These are phyloP conservation scores for Lordiphosa clarofinis DNA, from an alignment of 1,140 invertebrate genomes.

Conservation along the genomic window DNA sequence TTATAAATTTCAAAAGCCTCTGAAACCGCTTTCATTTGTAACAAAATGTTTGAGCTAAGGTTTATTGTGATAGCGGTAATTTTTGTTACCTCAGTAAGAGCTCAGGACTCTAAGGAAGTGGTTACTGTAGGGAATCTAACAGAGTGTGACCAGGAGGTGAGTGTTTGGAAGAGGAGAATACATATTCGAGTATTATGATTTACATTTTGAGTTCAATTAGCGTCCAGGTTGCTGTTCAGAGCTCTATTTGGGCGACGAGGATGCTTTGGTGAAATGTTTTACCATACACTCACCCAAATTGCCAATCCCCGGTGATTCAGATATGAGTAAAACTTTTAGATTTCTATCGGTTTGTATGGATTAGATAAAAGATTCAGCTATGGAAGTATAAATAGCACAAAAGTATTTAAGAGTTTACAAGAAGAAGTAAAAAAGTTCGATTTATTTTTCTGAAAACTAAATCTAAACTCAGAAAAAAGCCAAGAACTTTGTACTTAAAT, in stretches of 20 bases:
- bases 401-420: too few species aligned
- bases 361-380: too few species aligned
- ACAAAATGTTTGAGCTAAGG: slow-evolving; percentile 22
- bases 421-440: too few species aligned
- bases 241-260: slow-evolving; percentile 33
- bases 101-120: slow-evolving; percentile 26
- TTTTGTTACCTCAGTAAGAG: slow-evolving; percentile 8
- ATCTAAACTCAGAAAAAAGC: too few species aligned
- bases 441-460: too few species aligned
- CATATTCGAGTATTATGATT: not conserved
- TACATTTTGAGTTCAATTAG: slow-evolving; percentile 5
- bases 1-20: slow-evolving; percentile 36
- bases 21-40: slow-evolving; percentile 12
- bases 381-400: too few species aligned
- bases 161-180: not conserved
- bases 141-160: slow-evolving; percentile 37
- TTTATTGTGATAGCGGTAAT: slow-evolving; percentile 11
- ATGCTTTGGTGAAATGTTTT: slow-evolving; percentile 42
- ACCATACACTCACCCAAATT: slow-evolving; percentile 42
- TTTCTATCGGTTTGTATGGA: slow-evolving; percentile 49
- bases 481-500: too few species aligned
- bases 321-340: slow-evolving; percentile 27
- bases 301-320: slow-evolving; percentile 23
- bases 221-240: slow-evolving; percentile 46
- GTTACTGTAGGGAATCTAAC: not conserved